phyloP scores from a whole-genome alignment of 2,888 invertebrate species.

The Druceiella hillmani region DNA sequence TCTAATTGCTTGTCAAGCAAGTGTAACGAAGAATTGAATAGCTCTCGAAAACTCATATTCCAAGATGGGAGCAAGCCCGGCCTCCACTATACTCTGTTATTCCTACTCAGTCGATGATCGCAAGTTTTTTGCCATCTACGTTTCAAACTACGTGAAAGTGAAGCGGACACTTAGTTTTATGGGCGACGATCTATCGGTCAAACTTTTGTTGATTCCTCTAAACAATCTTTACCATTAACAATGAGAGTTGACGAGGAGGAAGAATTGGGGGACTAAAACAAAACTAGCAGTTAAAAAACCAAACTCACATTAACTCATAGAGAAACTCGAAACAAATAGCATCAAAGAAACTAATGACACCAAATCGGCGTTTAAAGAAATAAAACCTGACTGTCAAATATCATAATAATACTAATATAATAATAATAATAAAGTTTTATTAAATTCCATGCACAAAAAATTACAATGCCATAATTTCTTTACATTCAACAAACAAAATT shows the following conservation, averaged over 20 bases:
- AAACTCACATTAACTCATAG: conserved; percentile 31
- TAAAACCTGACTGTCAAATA: conserved; percentile 41
- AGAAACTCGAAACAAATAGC: conserved; percentile 27
- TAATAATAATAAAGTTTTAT: too few species aligned
- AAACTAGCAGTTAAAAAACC: conserved; percentile 35
- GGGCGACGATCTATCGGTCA: conserved; percentile 74
- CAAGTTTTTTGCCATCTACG: conserved; percentile 86
- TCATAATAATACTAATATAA: too few species aligned
- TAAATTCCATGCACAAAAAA: too few species aligned
- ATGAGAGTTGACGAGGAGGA: conserved; percentile 43
- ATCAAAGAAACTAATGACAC: conserved; percentile 2
- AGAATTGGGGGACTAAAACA: conserved; percentile 28
- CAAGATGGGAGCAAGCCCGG: conserved; percentile 58
- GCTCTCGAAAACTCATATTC: conserved; percentile 82
- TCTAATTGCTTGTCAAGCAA: too few species aligned
- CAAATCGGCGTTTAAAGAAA: too few species aligned
- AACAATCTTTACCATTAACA: too few species aligned
- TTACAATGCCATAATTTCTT: too few species aligned
- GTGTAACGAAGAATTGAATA: conserved; percentile 86
- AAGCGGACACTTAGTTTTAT: conserved; percentile 75
- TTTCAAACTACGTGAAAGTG: conserved; percentile 87
- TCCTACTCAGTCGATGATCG: conserved; percentile 62
- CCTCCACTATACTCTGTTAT: conserved; percentile 52
- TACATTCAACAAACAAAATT: too few species aligned
- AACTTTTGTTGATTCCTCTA: conserved; percentile 63